Percentiles rank a stretch among this genome's conserved stretches.
These are phyloP conservation scores for Percopsis transmontana DNA, from an alignment of 2,113 vertebrate species.

Conservation along the genomic window DNA sequence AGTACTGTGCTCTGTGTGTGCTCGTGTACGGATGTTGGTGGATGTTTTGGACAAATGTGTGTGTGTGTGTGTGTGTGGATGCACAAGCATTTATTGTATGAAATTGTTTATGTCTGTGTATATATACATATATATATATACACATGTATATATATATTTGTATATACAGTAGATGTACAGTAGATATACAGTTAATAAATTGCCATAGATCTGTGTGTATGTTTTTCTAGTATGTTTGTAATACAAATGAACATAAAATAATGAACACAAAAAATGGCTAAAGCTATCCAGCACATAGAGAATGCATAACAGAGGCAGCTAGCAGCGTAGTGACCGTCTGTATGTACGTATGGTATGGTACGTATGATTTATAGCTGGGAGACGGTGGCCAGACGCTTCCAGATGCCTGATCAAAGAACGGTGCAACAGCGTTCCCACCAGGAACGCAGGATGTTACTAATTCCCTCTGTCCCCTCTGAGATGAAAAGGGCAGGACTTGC, in stretches of 20 bases:
- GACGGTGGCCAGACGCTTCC: slow-evolving; percentile 4
- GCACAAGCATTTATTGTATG: slow-evolving; percentile 6
- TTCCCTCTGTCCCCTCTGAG: slow-evolving; percentile 2
- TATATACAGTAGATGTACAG: too few relatives aligned
- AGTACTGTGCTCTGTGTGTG: background rate
- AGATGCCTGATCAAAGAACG: slow-evolving; percentile 35
- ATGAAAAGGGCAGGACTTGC: background rate
- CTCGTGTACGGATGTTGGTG: background rate
- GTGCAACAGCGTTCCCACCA: slow-evolving; percentile 12
- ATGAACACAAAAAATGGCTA: too few relatives aligned
- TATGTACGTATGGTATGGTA: too few relatives aligned
- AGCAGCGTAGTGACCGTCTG: slow-evolving; percentile 1
- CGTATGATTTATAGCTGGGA: background rate
- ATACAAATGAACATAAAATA: too few relatives aligned
- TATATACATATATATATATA: too few relatives aligned
- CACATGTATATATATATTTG: too few relatives aligned
- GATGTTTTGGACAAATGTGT: background rate
- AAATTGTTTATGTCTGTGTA: background rate
- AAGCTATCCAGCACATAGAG: too few relatives aligned
- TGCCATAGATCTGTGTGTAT: too few relatives aligned
- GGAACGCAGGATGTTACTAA: slow-evolving; percentile 25
- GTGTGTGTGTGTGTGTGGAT: slow-evolving; percentile 1
- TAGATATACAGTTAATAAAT: too few relatives aligned
- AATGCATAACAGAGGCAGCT: background rate
- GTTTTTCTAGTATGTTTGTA: too few relatives aligned